These are phyloP conservation scores for Ormyrus pomaceus DNA, from an alignment of 2,888 invertebrate genomes.

Conservation along the genomic window DNA sequence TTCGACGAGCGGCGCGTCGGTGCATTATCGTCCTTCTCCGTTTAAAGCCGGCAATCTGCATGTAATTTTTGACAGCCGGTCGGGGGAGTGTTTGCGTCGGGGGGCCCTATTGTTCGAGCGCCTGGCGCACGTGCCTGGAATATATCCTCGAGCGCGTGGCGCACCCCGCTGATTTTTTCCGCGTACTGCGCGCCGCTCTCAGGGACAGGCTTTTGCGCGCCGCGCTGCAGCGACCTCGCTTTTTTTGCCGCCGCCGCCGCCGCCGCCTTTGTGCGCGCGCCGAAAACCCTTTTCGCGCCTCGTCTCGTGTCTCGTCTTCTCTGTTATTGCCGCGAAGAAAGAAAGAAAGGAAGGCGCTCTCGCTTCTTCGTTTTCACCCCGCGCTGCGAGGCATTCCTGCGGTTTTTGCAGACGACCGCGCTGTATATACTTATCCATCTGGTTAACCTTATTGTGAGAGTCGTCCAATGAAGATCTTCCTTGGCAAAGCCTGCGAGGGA, in stretches of 20 bases:
- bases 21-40: conserved; percentile 12
- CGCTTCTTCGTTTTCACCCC: background rate
- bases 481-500: background rate
- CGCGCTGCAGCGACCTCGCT: no score
- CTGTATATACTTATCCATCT: no score
- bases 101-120: conserved; percentile 12
- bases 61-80: conserved; percentile 27
- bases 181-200: no score
- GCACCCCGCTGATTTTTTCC: conserved; percentile 6
- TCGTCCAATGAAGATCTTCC: conserved; percentile 21
- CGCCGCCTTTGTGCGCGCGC: no score
- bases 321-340: background rate
- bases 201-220: no score
- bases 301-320: background rate
- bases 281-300: conserved; percentile 35
- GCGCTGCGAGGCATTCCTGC: conserved; percentile 4
- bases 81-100: background rate
- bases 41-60: conserved; percentile 26
- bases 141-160: background rate
- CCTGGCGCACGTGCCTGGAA: conserved; percentile 26
- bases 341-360: conserved; percentile 5
- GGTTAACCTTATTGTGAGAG: no score
- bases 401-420: background rate
- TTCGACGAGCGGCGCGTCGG: background rate
- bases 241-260: no score